A percentile compares a stretch with the other conserved stretches of the same genome.
Evolutionary conservation across 2,888 invertebrate species (phyloP).

Genomic region (Dendrolimus houi): DNA sequence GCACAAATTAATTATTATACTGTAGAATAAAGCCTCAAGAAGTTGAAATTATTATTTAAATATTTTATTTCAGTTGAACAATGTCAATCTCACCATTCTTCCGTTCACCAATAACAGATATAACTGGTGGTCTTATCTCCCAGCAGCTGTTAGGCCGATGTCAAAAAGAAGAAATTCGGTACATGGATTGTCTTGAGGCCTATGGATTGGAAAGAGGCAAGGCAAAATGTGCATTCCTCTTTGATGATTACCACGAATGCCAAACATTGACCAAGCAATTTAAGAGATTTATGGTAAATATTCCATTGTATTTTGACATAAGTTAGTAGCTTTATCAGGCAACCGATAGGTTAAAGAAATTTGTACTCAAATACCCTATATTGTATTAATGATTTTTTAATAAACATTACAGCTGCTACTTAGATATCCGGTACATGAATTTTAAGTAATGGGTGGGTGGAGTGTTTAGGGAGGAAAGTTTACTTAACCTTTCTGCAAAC

Average conservation of each 20-base stretch:
- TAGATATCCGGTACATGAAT: too few relatives aligned
- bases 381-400: too few relatives aligned
- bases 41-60: neutral
- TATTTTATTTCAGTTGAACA: conserved; percentile 15
- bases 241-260: conserved; percentile 85
- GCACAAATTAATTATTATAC: conserved; percentile 10
- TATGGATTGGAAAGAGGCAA: conserved; percentile 82
- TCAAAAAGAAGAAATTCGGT: conserved; percentile 80
- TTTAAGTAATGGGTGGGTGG: too few relatives aligned
- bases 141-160: conserved; percentile 81
- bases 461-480: too few relatives aligned
- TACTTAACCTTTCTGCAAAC: too few relatives aligned
- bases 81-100: conserved; percentile 82
- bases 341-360: too few relatives aligned
- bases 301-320: neutral
- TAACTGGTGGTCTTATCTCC: conserved; percentile 79
- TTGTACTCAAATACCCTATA: too few relatives aligned
- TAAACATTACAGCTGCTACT: too few relatives aligned
- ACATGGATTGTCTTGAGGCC: conserved; percentile 87
- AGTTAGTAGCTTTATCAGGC: too few relatives aligned
- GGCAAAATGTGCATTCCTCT: conserved; percentile 77
- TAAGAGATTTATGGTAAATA: conserved; percentile 73
- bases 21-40: conserved; percentile 6
- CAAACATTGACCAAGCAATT: conserved; percentile 75
- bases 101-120: conserved; percentile 83